These are phyloP conservation scores for Synaphobranchus kaupii DNA, from an alignment of 2,797 vertebrate species.

Conservation along the genomic window DNA sequence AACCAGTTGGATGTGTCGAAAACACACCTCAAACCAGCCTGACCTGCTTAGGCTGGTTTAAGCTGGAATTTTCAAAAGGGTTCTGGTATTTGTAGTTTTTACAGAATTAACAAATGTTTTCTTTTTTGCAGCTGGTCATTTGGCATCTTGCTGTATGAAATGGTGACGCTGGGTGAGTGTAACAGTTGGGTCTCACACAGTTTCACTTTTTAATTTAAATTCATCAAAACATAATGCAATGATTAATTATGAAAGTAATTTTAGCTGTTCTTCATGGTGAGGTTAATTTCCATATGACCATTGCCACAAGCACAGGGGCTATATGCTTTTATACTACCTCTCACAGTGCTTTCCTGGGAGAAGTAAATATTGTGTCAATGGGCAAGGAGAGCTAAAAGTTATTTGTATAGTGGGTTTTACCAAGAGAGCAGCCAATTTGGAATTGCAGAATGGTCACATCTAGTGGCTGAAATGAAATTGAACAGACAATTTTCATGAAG, in stretches of 20 bases:
- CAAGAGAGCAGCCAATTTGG: background rate
- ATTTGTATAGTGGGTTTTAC: background rate
- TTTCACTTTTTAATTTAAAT: background rate
- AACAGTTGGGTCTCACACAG: background rate
- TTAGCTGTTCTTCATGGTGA: background rate
- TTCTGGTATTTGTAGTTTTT: background rate
- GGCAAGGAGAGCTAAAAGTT: background rate
- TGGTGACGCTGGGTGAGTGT: conserved; percentile 87
- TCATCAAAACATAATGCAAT: background rate
- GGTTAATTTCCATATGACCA: background rate
- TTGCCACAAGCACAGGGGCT: background rate
- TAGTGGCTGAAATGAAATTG: background rate
- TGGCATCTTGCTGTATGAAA: conserved; percentile 91
- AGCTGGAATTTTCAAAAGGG: background rate
- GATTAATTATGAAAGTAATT: background rate
- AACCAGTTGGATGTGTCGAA: too few species aligned
- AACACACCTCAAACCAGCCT: too few species aligned
- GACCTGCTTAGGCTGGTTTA: too few species aligned
- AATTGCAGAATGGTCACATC: background rate
- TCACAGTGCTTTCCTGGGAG: background rate
- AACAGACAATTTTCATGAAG: background rate
- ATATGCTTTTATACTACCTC: background rate
- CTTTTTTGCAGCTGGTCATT: conserved; percentile 87
- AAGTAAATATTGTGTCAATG: background rate
- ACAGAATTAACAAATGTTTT: background rate